A percentile compares a stretch with the other conserved stretches of the same genome.
Evolutionary conservation across 1,140 invertebrate genomes (phyloP).

Genomic region (Musca vetustissima): DNA sequence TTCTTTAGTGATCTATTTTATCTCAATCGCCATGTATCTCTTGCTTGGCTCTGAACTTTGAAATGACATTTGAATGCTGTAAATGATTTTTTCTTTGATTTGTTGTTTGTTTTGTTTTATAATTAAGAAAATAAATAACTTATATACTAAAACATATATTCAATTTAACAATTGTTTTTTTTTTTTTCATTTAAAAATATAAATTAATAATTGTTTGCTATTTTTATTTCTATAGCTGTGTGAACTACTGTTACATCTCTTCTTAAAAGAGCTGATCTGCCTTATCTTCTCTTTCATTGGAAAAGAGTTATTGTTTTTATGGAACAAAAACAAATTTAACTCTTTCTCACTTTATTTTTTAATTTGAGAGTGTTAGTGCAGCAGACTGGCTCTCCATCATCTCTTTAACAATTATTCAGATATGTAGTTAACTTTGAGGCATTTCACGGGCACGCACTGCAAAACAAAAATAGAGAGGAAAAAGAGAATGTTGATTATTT

Average conservation of each 20-base stretch:
- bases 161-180: slow-evolving; percentile 21
- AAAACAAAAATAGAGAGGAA: slow-evolving; percentile 46
- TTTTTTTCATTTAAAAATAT: not conserved
- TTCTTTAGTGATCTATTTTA: no score
- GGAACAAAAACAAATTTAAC: no score
- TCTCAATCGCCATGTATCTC: no score
- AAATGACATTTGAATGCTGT: slow-evolving; percentile 9
- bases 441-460: slow-evolving; percentile 64
- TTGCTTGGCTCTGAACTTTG: not conserved
- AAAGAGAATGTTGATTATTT: not conserved
- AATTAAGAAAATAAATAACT: slow-evolving; percentile 24
- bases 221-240: not conserved
- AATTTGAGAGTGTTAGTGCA: not conserved
- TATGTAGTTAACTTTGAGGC: slow-evolving; percentile 47
- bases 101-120: not conserved
- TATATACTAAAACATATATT: not conserved
- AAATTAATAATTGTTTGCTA: not conserved
- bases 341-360: not conserved
- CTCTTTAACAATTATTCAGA: not conserved
- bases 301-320: not conserved
- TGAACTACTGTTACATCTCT: not conserved
- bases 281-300: not conserved
- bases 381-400: not conserved
- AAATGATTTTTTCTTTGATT: slow-evolving; percentile 2
- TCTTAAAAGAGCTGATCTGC: no score